phyloP scores from a whole-genome alignment of 2,888 invertebrate genomes.

The Bellardia bayeri region DNA sequence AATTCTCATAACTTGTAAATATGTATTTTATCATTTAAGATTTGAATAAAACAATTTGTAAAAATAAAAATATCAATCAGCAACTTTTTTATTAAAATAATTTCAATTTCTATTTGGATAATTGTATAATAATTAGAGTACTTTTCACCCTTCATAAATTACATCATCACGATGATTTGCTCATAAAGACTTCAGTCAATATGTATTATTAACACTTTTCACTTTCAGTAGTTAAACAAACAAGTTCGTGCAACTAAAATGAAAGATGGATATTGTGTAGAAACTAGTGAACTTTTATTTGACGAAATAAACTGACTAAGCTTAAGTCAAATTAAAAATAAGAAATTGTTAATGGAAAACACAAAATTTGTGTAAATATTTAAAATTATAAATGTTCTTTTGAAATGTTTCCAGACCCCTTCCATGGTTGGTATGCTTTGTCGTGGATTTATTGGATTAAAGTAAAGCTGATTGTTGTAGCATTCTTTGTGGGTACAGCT shows the following conservation, averaged over 20 bases:
- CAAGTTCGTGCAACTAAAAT: conserved; percentile 3
- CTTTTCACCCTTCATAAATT: conserved; percentile 11
- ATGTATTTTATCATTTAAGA: too few species aligned
- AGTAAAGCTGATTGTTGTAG: conserved; percentile 82
- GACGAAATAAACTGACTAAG: too few species aligned
- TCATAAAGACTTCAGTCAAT: conserved; percentile 1
- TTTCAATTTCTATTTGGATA: not conserved
- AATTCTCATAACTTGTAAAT: too few species aligned
- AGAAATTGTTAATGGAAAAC: too few species aligned
- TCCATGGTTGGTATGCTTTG: conserved; percentile 80
- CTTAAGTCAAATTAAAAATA: too few species aligned
- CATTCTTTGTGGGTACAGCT: conserved; percentile 82
- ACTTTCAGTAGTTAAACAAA: conserved; percentile 77
- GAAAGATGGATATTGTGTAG: not conserved
- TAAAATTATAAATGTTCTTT: too few species aligned
- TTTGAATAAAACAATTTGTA: too few species aligned
- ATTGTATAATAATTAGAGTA: conserved; percentile 6
- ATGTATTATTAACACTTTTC: conserved; percentile 81
- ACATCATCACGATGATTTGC: conserved; percentile 25
- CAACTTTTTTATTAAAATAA: not conserved
- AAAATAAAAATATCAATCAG: too few species aligned
- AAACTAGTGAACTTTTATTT: too few species aligned
- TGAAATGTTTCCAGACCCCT: conserved; percentile 76
- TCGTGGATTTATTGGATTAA: conserved; percentile 83
- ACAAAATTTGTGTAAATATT: too few species aligned